Evolutionary conservation across 1,140 invertebrate species (phyloP), one percentile per base, ranked within the genome.

Genomic region (Schlechtendalia chinensis): DNA sequence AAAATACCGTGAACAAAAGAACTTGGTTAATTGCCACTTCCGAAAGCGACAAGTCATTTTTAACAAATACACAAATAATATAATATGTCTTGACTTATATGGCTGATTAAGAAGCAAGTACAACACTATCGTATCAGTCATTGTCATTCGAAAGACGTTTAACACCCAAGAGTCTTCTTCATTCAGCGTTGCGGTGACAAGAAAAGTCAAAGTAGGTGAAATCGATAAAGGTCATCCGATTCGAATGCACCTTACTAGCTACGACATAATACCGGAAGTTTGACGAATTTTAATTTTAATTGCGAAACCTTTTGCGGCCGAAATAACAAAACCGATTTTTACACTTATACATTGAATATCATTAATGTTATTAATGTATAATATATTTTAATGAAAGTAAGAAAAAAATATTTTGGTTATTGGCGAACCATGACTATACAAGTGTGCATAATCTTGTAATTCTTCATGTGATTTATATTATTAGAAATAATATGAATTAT

Each of bases 41-140:
- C 74, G 74, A 77, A 75, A 77, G 74, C 32, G 74, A 77, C 53
- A 59, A 77, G 74, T 77, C 74, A 59, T 45, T 69, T 45, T 12
- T 19, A 45, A 39, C 10, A 12, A 22, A 12, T 19, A 67, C 19
- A 11, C 27, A 32, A 32, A 67, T 4, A 63, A 63, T 56, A 56
- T 56, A 56, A 59, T 59, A 16, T 59, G 14, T 14, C 11, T 39
- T 3, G n/a, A 39, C 10, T 65, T 27, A 39, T 39, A 39, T 61
- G 16, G 14, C 16, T 10, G 61, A 65, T 19, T n/a, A 27, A 14
- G 59, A 29, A 24, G 27, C 24, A 27, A 22, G 27, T 27, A 27
- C 59, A 63, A 32, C 32, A 63, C 61, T 63, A 16, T 19, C 61
- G 17, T 32, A 50, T 50, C 47, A 50, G 47, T 50, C 47, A 14